Evolutionary conservation across 2,888 invertebrate species (phyloP), one percentile per base, ranked within the genome.

Genomic region (Diloba caeruleocephala): DNA sequence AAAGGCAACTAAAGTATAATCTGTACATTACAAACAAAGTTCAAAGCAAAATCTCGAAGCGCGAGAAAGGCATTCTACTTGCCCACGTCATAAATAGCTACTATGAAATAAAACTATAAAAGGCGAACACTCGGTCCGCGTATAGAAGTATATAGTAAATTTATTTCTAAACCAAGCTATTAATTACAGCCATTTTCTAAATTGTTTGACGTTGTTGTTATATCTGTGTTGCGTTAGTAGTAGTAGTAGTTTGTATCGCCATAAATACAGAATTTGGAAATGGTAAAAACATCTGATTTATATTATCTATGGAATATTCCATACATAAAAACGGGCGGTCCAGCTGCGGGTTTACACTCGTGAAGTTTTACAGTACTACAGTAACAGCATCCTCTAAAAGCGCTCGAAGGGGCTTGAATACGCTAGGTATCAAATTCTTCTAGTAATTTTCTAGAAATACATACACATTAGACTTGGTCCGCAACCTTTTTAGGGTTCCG

Each of bases 111-210:
- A 37, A 49, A 29, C 50, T 56, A 56, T 48, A 51, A 52, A 56
- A 49, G 39, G 43, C 45, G 21, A 45, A 34, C 37, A 25, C 31
- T 59, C 51, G 49, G 58, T 44, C 38, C 37, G 50, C 41, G 37
- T 57, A 51, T 64, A 69, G 64, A 71, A 56, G 53, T 21, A 36
- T 45, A 61, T 69, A 56, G 53, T 21, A 36, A 48, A 61, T 69
- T 73, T 77, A 74, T 76, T 77, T 71, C 59, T 48, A 74, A 72
- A 66, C 67, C 61, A 53, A 56, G 51, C 76, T 60, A 78, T 81
- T 81, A 78, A 79, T 81, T 76, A 80, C 62, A 62, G 43, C 60
- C 66, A 75, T 74, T 71, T 63, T 64, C 55, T 72, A 78, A 78
- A 79, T 78, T 70, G 71, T 72, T 72, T 42, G n/a, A 38, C 19